A percentile compares a stretch with the other conserved stretches of the same genome.
Evolutionary conservation across 2,888 invertebrate species (phyloP).

Genomic region (Cataglyphis rosenhaueri): DNA sequence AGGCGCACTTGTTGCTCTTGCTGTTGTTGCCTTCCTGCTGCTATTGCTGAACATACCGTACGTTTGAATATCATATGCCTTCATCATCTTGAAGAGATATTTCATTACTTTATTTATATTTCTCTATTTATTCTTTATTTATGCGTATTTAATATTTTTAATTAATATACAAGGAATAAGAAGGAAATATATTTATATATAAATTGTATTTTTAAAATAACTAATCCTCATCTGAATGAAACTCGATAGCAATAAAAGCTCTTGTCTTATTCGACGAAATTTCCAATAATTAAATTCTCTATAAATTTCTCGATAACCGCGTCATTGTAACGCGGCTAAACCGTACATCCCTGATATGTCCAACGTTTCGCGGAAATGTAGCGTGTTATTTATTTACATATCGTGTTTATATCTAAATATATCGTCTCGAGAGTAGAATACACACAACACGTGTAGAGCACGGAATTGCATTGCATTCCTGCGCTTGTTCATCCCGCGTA

Average conservation of each 20-base stretch:
- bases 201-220: not conserved
- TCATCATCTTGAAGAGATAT: slow-evolving; percentile 4
- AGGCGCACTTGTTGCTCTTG: slow-evolving; percentile 74
- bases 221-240: not conserved
- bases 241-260: slow-evolving; percentile 8
- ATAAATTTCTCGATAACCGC: slow-evolving; percentile 20
- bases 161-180: not conserved
- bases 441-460: slow-evolving; percentile 26
- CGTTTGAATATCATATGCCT: slow-evolving; percentile 34
- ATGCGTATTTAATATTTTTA: not conserved
- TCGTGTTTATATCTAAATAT: slow-evolving; percentile 44
- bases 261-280: not conserved
- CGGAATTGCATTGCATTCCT: slow-evolving; percentile 40
- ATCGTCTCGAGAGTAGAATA: slow-evolving; percentile 35
- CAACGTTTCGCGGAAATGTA: slow-evolving; percentile 12
- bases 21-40: slow-evolving; percentile 68
- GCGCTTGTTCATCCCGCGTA: slow-evolving; percentile 47
- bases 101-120: not conserved
- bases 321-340: slow-evolving; percentile 7
- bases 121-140: not conserved
- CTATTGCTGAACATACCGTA: slow-evolving; percentile 60
- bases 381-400: slow-evolving; percentile 37
- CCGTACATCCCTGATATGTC: slow-evolving; percentile 18
- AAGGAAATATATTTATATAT: not conserved
- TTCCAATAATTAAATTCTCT: slow-evolving; percentile 36